phyloP scores from a whole-genome alignment of 2,888 invertebrate genomes.

The Cheilosia vernalis region DNA sequence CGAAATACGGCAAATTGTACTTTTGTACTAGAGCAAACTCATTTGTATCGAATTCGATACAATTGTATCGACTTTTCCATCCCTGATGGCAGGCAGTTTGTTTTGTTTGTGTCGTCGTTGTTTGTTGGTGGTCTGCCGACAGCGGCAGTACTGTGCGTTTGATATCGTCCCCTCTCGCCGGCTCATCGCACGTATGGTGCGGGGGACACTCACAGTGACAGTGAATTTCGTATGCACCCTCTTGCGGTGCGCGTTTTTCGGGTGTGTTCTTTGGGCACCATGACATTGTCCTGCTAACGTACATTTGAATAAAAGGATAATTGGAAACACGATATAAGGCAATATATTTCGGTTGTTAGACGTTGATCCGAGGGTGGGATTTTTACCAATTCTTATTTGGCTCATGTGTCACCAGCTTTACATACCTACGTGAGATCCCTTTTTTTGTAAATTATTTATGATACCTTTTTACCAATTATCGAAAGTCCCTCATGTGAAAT shows the following conservation, averaged over 20 bases:
- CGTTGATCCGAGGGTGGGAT: slow-evolving; percentile 19
- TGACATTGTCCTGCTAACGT: slow-evolving; percentile 30
- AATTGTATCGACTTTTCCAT: too few species aligned
- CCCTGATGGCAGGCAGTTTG: too few species aligned
- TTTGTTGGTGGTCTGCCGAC: slow-evolving; percentile 56
- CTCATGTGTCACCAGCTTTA: slow-evolving; percentile 16
- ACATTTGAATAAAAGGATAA: slow-evolving; percentile 50
- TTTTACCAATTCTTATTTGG: background rate
- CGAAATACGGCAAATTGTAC: too few species aligned
- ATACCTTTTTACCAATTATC: slow-evolving; percentile 48
- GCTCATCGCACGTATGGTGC: slow-evolving; percentile 11
- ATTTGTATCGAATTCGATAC: too few species aligned
- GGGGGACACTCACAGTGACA: slow-evolving; percentile 11
- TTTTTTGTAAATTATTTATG: slow-evolving; percentile 50
- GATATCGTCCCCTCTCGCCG: background rate
- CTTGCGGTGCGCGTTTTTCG: slow-evolving; percentile 17
- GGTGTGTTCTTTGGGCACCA: slow-evolving; percentile 13
- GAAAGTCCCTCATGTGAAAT: slow-evolving; percentile 37
- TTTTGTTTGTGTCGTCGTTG: slow-evolving; percentile 65
- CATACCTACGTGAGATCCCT: background rate
- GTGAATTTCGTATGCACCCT: slow-evolving; percentile 61
- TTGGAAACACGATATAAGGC: slow-evolving; percentile 57
- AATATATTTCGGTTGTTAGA: slow-evolving; percentile 50
- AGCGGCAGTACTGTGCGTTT: slow-evolving; percentile 59
- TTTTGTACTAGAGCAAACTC: too few species aligned